Percentiles rank a stretch among this genome's conserved stretches.
Conservation (phyloP, 2,888 invertebrate species). For the Dasypolia templi region DNA sequence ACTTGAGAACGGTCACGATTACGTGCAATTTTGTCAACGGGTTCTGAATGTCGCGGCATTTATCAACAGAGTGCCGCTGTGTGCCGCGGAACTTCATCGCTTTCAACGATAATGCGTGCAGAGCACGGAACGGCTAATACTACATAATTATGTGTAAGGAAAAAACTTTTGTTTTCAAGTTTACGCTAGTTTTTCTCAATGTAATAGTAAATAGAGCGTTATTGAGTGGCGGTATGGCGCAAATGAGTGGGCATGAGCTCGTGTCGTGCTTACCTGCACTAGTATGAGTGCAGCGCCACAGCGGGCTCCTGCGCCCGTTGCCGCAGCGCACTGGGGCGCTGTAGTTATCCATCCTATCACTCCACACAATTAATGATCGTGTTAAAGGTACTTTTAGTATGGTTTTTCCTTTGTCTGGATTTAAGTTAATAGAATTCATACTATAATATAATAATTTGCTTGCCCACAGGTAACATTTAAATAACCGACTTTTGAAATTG, state of each 20-base stretch:
- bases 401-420: background rate
- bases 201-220: background rate
- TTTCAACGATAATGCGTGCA: slow-evolving; percentile 55
- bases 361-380: no score
- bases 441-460: background rate
- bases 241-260: background rate
- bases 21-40: slow-evolving; percentile 77
- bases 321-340: background rate
- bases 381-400: background rate
- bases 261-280: background rate
- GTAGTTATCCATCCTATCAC: no score
- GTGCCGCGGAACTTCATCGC: slow-evolving; percentile 43
- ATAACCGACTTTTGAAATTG: background rate
- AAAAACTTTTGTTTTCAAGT: background rate
- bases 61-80: slow-evolving; percentile 56
- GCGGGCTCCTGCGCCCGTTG: background rate
- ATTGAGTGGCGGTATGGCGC: background rate
- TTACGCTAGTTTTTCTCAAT: background rate
- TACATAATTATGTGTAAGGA: background rate
- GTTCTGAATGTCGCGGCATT: slow-evolving; percentile 72
- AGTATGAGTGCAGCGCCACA: background rate
- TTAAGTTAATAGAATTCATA: background rate
- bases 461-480: background rate
- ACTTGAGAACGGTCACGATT: slow-evolving; percentile 66
- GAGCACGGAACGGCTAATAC: background rate